Evolutionary conservation across 2,888 invertebrate species (phyloP).

Genomic region (Caenorhabditis imperialis): DNA sequence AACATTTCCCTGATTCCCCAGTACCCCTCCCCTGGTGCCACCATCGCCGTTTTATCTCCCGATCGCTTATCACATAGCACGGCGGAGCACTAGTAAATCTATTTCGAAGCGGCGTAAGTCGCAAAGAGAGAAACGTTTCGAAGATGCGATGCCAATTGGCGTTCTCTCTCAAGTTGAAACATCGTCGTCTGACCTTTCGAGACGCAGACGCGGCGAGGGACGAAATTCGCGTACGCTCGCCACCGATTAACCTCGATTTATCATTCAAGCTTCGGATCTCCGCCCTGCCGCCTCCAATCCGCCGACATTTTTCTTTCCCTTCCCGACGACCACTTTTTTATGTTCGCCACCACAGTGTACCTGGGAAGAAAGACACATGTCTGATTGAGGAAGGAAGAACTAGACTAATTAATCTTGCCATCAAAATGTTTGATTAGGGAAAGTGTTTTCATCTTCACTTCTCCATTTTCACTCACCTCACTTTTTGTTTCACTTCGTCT

Average conservation of each 20-base stretch:
- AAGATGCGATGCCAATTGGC: conserved; percentile 41
- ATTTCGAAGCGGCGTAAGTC: conserved; percentile 9
- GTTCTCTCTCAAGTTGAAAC: conserved; percentile 46
- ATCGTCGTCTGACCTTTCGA: conserved; percentile 5
- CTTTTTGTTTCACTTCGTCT: conserved; percentile 2
- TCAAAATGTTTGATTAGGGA: too few relatives aligned
- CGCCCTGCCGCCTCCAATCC: too few relatives aligned
- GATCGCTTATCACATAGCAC: conserved; percentile 21
- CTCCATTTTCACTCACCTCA: conserved; percentile 33
- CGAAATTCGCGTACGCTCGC: neutral
- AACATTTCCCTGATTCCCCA: too few relatives aligned
- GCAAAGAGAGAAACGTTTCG: conserved; percentile 20
- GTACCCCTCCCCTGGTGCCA: conserved; percentile 8
- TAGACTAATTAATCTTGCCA: conserved; percentile 45
- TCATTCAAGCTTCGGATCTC: conserved; percentile 45
- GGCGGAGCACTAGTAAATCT: conserved; percentile 6
- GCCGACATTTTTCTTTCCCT: too few relatives aligned
- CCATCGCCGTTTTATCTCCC: conserved; percentile 13
- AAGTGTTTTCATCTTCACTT: conserved; percentile 21
- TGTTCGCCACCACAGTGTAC: too few relatives aligned
- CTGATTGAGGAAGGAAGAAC: conserved; percentile 13
- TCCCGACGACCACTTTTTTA: too few relatives aligned
- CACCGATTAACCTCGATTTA: conserved; percentile 51
- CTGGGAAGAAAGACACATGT: conserved; percentile 3
- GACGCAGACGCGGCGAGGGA: too few relatives aligned